Conservation (phyloP, 37 sponge, comb jelly and placozoan species). For the Spongilla lacustris region DNA sequence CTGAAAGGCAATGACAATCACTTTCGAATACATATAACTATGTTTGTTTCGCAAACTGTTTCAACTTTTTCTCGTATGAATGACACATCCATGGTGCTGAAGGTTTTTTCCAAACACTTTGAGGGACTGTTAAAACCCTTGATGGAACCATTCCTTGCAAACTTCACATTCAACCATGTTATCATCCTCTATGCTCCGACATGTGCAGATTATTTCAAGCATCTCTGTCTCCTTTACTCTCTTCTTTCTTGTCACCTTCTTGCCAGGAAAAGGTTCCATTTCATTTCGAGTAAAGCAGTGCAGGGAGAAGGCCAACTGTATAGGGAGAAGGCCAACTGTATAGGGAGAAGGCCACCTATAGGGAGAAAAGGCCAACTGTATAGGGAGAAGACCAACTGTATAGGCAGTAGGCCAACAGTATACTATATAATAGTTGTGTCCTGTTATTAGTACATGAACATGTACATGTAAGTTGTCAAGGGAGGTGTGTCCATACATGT, state of each 20-base stretch:
- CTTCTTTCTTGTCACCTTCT: slow-evolving; percentile 1
- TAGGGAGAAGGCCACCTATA: too few relatives aligned
- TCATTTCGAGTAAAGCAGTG: neutral
- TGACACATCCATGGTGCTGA: neutral
- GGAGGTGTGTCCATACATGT: too few relatives aligned
- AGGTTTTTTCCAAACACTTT: neutral
- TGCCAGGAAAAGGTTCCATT: neutral
- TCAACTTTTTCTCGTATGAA: neutral
- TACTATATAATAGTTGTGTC: too few relatives aligned
- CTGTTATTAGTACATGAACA: too few relatives aligned
- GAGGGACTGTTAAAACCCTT: neutral
- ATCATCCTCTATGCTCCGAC: neutral
- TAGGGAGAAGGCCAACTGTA: too few relatives aligned
- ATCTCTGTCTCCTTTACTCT: neutral
- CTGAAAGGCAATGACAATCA: neutral
- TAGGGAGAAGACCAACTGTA: too few relatives aligned
- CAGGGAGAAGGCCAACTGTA: too few relatives aligned
- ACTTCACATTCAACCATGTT: neutral
- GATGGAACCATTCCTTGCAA: neutral
- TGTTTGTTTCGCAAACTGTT: neutral
- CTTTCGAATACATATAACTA: neutral
- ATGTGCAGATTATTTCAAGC: slow-evolving; percentile 1
- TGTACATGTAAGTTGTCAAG: too few relatives aligned
- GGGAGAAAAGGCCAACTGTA: too few relatives aligned
- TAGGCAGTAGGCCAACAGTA: too few relatives aligned